Conservation (phyloP, 2,888 invertebrate genomes). For the Allacma fusca region DNA sequence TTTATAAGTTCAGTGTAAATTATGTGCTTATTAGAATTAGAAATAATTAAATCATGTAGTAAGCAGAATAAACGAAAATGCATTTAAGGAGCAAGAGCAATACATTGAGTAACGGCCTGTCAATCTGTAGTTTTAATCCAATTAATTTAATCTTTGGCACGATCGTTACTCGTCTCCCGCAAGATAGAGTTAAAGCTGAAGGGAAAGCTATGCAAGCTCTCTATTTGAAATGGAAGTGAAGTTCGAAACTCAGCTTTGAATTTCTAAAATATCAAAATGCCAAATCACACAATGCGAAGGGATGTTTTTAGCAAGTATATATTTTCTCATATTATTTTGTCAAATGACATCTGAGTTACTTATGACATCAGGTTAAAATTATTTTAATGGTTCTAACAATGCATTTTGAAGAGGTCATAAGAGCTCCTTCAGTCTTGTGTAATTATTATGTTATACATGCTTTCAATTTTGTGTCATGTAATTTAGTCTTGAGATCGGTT, state of each 20-base stretch:
- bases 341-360: too few species aligned
- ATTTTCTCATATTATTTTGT: too few species aligned
- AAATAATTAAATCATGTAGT: not conserved
- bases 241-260: too few species aligned
- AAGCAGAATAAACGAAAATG: conserved; percentile 13
- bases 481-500: conserved; percentile 6
- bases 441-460: not conserved
- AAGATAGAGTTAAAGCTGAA: too few species aligned
- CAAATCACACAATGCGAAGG: too few species aligned
- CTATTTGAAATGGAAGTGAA: too few species aligned
- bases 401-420: not conserved
- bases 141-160: not conserved
- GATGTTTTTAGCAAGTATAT: too few species aligned
- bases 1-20: not conserved
- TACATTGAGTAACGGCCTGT: not conserved
- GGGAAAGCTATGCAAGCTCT: too few species aligned
- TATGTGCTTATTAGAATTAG: not conserved
- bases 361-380: too few species aligned
- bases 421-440: not conserved
- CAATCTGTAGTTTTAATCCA: not conserved
- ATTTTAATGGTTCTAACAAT: not conserved
- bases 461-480: conserved; percentile 1
- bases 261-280: too few species aligned
- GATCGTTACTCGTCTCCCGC: not conserved
- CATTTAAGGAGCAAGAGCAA: conserved; percentile 7